These are phyloP conservation scores for rabbit (Oryctolagus cuniculus) DNA, from an alignment of 2,113 vertebrate genomes.

Conservation along the genomic window mOryCun1.1 NC_091434.1:84489501-84490000, in stretches of 20 bases:
- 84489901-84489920: constrained; percentile 26
- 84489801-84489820: background rate
- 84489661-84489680: background rate
- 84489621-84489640: background rate
- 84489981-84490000: background rate
- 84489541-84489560: background rate
- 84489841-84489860: background rate
- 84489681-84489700: background rate
- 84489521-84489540: background rate
- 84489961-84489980: background rate
- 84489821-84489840: background rate
- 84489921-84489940: background rate
- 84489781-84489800: background rate
- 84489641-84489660: background rate
- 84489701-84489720: background rate
- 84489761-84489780: background rate
- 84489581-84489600: background rate
- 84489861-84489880: background rate
- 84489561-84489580: background rate
- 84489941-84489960: background rate
- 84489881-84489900: background rate
- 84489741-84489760: background rate
- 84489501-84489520: background rate
- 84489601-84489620: background rate
- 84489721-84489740: background rate